A percentile compares a stretch with the other conserved stretches of the same genome.
These are phyloP conservation scores for Aporophyla lueneburgensis DNA, from an alignment of 2,888 invertebrate species.

Conservation along the genomic window DNA sequence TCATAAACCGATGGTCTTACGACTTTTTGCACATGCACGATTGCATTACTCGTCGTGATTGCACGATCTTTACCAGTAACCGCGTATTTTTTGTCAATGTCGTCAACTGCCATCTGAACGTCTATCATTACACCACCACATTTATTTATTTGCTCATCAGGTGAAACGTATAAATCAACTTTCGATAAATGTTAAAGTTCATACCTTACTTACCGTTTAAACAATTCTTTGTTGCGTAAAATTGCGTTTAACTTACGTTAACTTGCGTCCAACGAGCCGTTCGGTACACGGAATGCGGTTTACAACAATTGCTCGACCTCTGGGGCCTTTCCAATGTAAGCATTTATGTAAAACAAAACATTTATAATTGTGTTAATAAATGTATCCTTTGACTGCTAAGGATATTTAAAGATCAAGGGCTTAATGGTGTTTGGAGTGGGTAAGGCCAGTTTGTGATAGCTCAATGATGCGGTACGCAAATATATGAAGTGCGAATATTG, in stretches of 20 bases:
- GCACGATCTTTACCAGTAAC: constrained; percentile 59
- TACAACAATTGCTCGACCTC: constrained; percentile 65
- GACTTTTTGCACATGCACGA: constrained; percentile 55
- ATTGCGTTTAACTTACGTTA: constrained; percentile 45
- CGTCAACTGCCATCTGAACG: constrained; percentile 49
- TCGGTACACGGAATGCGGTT: constrained; percentile 61
- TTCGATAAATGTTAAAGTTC: constrained; percentile 69
- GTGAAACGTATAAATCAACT: constrained; percentile 62
- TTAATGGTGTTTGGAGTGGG: constrained; percentile 49
- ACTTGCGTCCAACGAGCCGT: constrained; percentile 55
- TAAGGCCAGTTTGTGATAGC: constrained; percentile 58
- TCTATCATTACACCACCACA: constrained; percentile 58
- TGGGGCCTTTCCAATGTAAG: constrained; percentile 60
- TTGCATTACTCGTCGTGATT: constrained; percentile 57
- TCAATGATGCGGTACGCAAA: constrained; percentile 33
- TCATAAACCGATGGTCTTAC: constrained; percentile 43
- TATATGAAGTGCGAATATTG: constrained; percentile 56
- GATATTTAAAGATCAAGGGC: constrained; percentile 82
- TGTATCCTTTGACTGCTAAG: constrained; percentile 73
- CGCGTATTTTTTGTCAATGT: constrained; percentile 52
- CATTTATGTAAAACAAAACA: constrained; percentile 58
- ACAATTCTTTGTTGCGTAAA: constrained; percentile 69
- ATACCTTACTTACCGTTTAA: constrained; percentile 59
- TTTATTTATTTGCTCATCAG: constrained; percentile 64
- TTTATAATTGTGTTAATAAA: constrained; percentile 69